Evolutionary conservation across 2,888 invertebrate genomes (phyloP).

Genomic region (Auanema sp.): DNA sequence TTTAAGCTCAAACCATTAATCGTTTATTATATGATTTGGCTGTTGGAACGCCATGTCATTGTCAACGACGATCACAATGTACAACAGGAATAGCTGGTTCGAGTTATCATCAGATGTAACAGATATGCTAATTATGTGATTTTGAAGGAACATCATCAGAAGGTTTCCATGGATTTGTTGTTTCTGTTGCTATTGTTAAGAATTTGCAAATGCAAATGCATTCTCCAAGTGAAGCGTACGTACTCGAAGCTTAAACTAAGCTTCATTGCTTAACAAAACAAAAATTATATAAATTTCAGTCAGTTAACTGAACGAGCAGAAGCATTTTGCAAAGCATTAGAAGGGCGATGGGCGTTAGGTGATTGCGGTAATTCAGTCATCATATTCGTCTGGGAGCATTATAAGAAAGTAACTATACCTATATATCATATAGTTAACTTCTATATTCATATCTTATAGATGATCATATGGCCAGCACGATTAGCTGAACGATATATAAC

Average conservation of each 20-base stretch:
- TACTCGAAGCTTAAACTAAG: conserved; percentile 2
- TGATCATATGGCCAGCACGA: conserved; percentile 62
- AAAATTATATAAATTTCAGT: conserved; percentile 26
- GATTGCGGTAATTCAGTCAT: conserved; percentile 64
- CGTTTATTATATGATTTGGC: conserved; percentile 53
- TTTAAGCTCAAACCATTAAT: conserved; percentile 52
- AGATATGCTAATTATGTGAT: neutral
- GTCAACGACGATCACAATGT: conserved; percentile 61
- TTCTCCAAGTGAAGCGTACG: conserved; percentile 59
- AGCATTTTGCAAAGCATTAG: conserved; percentile 56
- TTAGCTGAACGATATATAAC: conserved; percentile 60
- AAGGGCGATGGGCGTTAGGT: conserved; percentile 64
- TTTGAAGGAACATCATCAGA: conserved; percentile 35
- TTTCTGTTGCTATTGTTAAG: conserved; percentile 60
- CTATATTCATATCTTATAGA: conserved; percentile 27
- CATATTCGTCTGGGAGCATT: conserved; percentile 63
- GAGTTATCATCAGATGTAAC: conserved; percentile 19
- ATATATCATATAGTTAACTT: neutral
- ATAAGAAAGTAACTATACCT: conserved; percentile 52
- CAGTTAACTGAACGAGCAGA: conserved; percentile 60
- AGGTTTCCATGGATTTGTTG: conserved; percentile 61
- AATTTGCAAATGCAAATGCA: conserved; percentile 63
- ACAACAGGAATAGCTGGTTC: conserved; percentile 36
- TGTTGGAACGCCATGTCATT: conserved; percentile 59
- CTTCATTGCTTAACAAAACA: neutral